phyloP scores from a whole-genome alignment of 1,140 invertebrate species.

The Ceratosolen fusciceps region DNA sequence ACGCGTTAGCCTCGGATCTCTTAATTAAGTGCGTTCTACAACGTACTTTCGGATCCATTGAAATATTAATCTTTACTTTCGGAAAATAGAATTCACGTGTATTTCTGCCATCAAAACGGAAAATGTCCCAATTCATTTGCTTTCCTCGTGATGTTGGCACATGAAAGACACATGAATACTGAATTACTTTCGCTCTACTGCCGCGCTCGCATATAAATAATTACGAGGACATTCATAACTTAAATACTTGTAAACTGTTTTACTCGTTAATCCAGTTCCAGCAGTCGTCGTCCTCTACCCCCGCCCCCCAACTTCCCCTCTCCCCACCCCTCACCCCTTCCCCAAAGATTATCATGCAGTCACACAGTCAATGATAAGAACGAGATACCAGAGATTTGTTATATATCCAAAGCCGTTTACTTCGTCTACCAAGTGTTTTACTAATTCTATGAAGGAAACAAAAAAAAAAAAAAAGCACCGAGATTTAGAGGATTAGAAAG shows the following conservation, averaged over 20 bases:
- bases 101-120: neutral
- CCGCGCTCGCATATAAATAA: neutral
- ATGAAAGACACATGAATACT: neutral
- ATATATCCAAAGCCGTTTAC: neutral
- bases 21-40: neutral
- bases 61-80: neutral
- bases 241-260: constrained; percentile 6
- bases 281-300: no score
- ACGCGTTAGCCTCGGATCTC: neutral
- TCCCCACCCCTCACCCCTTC: no score
- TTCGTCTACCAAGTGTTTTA: neutral
- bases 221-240: neutral
- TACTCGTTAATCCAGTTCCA: neutral
- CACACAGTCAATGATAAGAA: neutral
- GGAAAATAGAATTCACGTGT: neutral
- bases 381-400: neutral
- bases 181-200: neutral
- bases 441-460: neutral
- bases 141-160: neutral
- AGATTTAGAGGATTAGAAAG: neutral
- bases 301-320: no score
- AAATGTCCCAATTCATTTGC: neutral
- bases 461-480: no score
- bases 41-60: neutral
- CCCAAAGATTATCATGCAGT: neutral